Conservation (phyloP, 2,797 vertebrate species). For the Petrocephalus schoutedeni region DNA sequence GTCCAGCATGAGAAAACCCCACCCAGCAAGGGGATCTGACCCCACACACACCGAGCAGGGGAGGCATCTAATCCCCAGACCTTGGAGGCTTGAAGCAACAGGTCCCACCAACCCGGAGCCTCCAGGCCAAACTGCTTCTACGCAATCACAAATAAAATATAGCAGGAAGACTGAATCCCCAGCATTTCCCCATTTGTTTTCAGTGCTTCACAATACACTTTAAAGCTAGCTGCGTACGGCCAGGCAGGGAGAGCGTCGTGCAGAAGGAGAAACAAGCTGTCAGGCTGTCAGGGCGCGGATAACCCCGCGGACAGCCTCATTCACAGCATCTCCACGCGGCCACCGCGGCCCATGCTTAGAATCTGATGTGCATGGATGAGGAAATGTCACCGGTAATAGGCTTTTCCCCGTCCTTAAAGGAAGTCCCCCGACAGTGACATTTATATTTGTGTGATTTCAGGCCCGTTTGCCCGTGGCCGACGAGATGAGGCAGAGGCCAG, state of each 20-base stretch:
- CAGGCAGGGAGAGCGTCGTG: not conserved
- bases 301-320: slow-evolving; percentile 34
- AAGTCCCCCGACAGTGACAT: slow-evolving; percentile 63
- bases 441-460: slow-evolving; percentile 58
- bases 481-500: slow-evolving; percentile 35
- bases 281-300: not conserved
- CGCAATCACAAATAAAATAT: not conserved
- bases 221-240: not conserved
- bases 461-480: slow-evolving; percentile 45
- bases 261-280: not conserved
- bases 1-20: not conserved
- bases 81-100: not conserved
- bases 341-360: slow-evolving; percentile 38
- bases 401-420: slow-evolving; percentile 52
- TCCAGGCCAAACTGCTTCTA: not conserved
- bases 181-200: slow-evolving; percentile 15
- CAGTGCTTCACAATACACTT: slow-evolving; percentile 21
- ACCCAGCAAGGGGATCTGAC: not conserved
- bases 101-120: not conserved
- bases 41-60: not conserved
- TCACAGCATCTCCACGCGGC: slow-evolving; percentile 38
- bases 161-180: not conserved
- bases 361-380: slow-evolving; percentile 34
- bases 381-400: slow-evolving; percentile 71
- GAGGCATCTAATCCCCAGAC: not conserved